phyloP scores from a whole-genome alignment of 2,113 vertebrate species.

The Brienomyrus brachyistius region DNA sequence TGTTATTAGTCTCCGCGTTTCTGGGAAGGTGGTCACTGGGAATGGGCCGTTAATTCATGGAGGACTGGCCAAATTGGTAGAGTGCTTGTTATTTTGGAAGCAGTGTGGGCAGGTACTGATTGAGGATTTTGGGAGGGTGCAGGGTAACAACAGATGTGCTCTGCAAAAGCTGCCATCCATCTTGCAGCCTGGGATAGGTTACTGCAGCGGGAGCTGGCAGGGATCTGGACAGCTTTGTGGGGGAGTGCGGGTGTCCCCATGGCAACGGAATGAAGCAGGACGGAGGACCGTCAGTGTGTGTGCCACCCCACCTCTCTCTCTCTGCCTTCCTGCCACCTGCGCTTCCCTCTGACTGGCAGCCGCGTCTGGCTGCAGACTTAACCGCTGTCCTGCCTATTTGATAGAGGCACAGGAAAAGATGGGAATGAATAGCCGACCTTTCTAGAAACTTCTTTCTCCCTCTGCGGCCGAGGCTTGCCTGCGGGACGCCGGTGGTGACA shows the following conservation, averaged over 20 bases:
- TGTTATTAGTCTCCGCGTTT: background rate
- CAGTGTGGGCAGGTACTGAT: background rate
- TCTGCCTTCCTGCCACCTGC: conserved; percentile 17
- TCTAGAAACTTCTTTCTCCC: background rate
- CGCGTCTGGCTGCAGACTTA: background rate
- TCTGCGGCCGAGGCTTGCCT: background rate
- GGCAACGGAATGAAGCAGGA: background rate
- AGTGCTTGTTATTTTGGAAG: background rate
- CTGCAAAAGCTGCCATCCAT: background rate
- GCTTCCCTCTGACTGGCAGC: background rate
- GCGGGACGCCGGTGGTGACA: background rate
- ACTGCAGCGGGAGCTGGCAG: background rate
- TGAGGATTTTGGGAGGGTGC: background rate
- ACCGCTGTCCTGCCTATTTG: background rate
- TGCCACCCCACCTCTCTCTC: background rate
- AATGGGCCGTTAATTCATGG: background rate
- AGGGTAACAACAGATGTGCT: background rate
- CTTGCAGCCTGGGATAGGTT: background rate
- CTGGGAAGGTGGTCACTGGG: background rate
- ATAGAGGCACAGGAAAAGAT: background rate
- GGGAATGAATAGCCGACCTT: background rate
- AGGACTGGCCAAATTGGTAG: background rate
- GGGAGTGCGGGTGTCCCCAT: background rate
- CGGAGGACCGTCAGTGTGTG: background rate
- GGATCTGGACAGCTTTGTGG: background rate